These are phyloP conservation scores for Sebastes taczanowskii DNA, from an alignment of 2,797 vertebrate genomes.

Conservation along the genomic window DNA sequence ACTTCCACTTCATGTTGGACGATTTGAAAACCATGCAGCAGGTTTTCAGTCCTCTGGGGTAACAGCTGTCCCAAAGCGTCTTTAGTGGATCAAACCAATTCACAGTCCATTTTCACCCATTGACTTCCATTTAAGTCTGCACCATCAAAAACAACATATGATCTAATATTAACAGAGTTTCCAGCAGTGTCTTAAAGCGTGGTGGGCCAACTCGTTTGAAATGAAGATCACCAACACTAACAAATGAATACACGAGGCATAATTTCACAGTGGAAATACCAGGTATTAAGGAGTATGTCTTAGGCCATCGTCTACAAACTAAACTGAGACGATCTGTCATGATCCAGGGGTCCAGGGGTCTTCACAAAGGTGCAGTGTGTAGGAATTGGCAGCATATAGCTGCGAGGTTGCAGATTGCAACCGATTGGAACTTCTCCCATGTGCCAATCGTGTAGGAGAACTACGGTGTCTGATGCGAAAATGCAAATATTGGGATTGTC, in stretches of 20 bases:
- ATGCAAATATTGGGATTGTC: too few relatives aligned
- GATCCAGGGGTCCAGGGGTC: not conserved
- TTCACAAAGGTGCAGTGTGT: not conserved
- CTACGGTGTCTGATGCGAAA: too few relatives aligned
- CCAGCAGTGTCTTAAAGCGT: not conserved
- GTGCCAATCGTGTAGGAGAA: too few relatives aligned
- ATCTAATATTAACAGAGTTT: not conserved
- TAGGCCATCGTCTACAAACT: not conserved
- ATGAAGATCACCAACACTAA: not conserved
- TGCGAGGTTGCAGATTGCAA: too few relatives aligned
- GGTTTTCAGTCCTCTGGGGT: conserved; percentile 8
- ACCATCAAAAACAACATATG: not conserved
- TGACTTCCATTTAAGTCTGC: not conserved
- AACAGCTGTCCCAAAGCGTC: conserved; percentile 14
- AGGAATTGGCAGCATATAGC: too few relatives aligned
- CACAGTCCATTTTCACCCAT: conserved; percentile 10
- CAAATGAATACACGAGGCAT: not conserved
- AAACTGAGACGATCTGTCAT: too few relatives aligned
- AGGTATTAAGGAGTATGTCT: not conserved
- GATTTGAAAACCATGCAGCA: conserved; percentile 19
- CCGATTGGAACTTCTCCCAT: too few relatives aligned
- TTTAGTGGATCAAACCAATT: conserved; percentile 23
- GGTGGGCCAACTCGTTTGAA: not conserved
- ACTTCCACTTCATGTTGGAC: not conserved
- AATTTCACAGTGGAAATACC: not conserved